Evolutionary conservation across 2,113 vertebrate species (phyloP).

Genomic region (Chaetorhynchus papuensis): DNA sequence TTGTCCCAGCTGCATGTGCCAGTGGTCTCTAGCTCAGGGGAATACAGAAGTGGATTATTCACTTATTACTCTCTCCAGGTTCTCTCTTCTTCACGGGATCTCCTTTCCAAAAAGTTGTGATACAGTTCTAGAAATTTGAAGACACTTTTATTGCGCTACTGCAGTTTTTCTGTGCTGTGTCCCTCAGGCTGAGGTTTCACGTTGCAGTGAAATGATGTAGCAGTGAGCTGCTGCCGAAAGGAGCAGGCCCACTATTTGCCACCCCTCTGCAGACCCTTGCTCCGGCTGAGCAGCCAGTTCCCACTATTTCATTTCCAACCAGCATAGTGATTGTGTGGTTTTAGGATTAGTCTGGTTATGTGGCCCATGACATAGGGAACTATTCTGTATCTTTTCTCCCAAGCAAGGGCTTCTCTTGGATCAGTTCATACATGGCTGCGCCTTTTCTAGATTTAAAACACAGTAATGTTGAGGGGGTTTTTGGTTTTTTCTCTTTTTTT

Average conservation of each 20-base stretch:
- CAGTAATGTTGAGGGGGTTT: neutral
- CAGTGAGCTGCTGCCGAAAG: neutral
- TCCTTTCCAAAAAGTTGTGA: neutral
- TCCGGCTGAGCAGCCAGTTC: rapidly evolving
- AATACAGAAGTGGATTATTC: neutral
- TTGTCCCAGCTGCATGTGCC: neutral
- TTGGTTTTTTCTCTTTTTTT: neutral
- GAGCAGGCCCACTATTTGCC: neutral
- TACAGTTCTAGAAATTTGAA: neutral
- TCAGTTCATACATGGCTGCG: neutral
- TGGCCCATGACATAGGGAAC: neutral
- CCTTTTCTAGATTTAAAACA: neutral
- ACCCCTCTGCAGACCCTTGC: neutral
- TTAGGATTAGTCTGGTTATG: neutral
- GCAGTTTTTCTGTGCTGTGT: neutral
- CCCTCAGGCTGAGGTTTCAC: neutral
- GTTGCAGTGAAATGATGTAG: neutral
- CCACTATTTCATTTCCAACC: neutral
- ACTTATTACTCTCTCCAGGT: neutral
- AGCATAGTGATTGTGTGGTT: neutral
- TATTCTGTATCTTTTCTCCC: neutral
- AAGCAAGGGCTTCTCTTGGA: neutral
- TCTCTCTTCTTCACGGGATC: neutral
- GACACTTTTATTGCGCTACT: neutral
- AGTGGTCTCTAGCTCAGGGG: neutral